Evolutionary conservation across 2,888 invertebrate species (phyloP), one percentile per base, ranked within the genome.

Genomic region (Sericinus montela): DNA sequence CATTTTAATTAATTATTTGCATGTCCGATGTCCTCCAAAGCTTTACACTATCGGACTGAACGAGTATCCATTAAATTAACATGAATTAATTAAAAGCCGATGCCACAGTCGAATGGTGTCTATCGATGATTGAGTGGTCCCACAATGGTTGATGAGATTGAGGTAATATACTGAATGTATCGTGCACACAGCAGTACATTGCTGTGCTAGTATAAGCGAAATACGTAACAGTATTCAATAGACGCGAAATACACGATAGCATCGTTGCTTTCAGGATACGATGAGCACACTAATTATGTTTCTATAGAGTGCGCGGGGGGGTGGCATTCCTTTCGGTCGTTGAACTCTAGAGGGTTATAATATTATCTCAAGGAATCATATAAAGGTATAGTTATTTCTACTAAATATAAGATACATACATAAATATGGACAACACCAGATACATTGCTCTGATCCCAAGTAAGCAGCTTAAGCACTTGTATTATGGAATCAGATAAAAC

Each of bases 241-340:
- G 69, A 72, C 57, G 63, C 54, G 63, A 60, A 62, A 66, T 60
- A 61, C 52, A 64, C 63, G 69, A 70, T 72, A 63, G 56, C 66
- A 69, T 74, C 67, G 62, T 61, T 65, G 48, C 48, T 66, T 64
- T 67, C 67, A 63, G 65, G 68, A 66, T 69, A 71, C 72, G 82
- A 76, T 73, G 78, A 75, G 79, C 78, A 72, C 75, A 76, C 85
- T 85, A 86, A 87, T 87, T 87, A 86, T 79, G 78, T 78, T 77
- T 78, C 81, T 81, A 80, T 78, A 79, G 78, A 71, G 76, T 72
- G 65, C 73, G 72, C 72, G 70, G 69, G 75, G 78, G 69, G 70
- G 78, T 75, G 75, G 80, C 83, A 85, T 85, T 84, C 84, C 81
- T 54, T 60, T 52, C 59, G 83, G 60, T 51, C 82, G 67, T 65